Percentiles rank a stretch among this genome's conserved stretches.
These are phyloP conservation scores for Carassius carassius DNA, from an alignment of 2,113 vertebrate genomes.

Conservation along the genomic window DNA sequence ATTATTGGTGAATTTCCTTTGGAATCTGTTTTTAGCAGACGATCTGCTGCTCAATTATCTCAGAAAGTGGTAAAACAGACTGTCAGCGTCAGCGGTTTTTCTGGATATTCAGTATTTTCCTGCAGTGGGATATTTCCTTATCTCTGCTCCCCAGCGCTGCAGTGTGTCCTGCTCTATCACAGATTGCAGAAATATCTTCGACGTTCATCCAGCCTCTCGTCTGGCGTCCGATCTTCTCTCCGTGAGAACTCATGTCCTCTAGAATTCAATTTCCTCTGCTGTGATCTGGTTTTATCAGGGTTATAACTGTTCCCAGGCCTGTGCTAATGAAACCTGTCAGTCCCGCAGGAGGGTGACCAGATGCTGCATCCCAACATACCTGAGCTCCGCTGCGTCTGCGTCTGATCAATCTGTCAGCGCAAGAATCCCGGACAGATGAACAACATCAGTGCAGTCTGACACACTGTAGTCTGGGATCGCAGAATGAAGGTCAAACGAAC, in stretches of 20 bases:
- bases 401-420: slow-evolving; percentile 67
- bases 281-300: slow-evolving; percentile 24
- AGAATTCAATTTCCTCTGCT: slow-evolving; percentile 29
- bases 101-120: not conserved
- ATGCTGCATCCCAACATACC: not conserved
- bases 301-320: slow-evolving; percentile 31
- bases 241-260: slow-evolving; percentile 37
- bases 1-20: not conserved
- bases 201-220: slow-evolving; percentile 11
- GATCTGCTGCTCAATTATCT: not conserved
- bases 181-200: slow-evolving; percentile 28
- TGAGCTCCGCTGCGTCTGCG: slow-evolving; percentile 50
- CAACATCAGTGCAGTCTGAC: slow-evolving; percentile 2
- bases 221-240: slow-evolving; percentile 10
- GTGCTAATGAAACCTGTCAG: slow-evolving; percentile 35
- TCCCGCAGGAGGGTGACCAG: not conserved
- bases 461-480: not conserved
- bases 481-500: not conserved
- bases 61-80: not conserved
- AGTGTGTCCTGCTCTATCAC: slow-evolving; percentile 14
- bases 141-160: slow-evolving; percentile 4
- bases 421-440: slow-evolving; percentile 72
- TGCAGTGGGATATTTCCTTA: not conserved
- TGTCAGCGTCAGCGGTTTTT: not conserved
- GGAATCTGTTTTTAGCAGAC: not conserved